phyloP scores from a whole-genome alignment of 2,888 invertebrate genomes.

The Chalcosyrphus nemorum region DNA sequence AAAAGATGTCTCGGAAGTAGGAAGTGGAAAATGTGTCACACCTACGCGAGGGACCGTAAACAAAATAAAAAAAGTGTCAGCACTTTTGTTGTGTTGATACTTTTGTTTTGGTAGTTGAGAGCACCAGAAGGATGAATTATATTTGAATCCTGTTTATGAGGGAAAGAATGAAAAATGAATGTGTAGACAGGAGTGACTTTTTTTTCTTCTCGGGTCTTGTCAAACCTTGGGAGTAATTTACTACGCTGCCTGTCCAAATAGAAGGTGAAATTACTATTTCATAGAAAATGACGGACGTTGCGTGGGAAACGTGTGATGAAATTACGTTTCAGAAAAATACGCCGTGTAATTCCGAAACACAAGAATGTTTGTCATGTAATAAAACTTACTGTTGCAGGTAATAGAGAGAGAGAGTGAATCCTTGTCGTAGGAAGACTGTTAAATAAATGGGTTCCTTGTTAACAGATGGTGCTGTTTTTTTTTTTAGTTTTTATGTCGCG shows the following conservation, averaged over 20 bases:
- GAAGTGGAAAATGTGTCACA: slow-evolving; percentile 52
- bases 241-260: slow-evolving; percentile 25
- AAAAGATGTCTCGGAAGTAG: slow-evolving; percentile 30
- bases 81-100: slow-evolving; percentile 3
- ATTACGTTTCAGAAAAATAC: slow-evolving; percentile 15
- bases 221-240: slow-evolving; percentile 23
- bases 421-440: not conserved
- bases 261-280: slow-evolving; percentile 22
- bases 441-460: not conserved
- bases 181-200: slow-evolving; percentile 30
- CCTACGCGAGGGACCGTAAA: slow-evolving; percentile 35
- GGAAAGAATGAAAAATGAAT: slow-evolving; percentile 42
- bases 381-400: slow-evolving; percentile 18
- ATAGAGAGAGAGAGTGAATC: slow-evolving; percentile 14
- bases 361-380: slow-evolving; percentile 27
- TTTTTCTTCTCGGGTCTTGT: not conserved
- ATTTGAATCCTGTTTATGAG: slow-evolving; percentile 33
- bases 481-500: no score
- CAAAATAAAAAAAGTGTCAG: slow-evolving; percentile 35
- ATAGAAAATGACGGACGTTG: slow-evolving; percentile 6
- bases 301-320: not conserved
- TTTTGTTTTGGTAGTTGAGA: not conserved
- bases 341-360: not conserved
- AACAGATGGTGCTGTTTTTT: no score
- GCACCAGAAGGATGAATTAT: slow-evolving; percentile 24